These are phyloP conservation scores for Leucopsar rothschildi DNA, from an alignment of 2,113 vertebrate species.

Conservation along the genomic window DNA sequence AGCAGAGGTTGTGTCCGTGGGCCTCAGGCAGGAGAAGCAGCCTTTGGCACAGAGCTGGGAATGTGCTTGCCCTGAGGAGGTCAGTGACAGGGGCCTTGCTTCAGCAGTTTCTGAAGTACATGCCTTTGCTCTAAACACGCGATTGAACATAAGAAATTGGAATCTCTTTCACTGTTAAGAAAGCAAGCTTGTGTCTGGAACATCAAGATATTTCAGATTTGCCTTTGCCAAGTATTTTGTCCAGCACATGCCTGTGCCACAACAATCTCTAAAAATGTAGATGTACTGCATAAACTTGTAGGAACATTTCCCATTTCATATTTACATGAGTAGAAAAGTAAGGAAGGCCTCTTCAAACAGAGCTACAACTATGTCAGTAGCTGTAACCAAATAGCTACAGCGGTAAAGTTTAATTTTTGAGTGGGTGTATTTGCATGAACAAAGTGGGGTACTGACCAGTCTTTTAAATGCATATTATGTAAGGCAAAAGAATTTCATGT, in stretches of 20 bases:
- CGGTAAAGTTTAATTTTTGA: neutral
- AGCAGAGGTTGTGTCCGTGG: neutral
- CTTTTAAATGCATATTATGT: neutral
- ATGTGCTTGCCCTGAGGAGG: neutral
- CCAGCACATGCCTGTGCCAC: neutral
- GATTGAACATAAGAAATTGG: neutral
- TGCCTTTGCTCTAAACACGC: neutral
- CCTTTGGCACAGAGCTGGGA: neutral
- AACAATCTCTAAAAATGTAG: neutral
- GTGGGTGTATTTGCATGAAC: neutral
- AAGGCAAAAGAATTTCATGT: neutral
- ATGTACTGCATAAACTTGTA: neutral
- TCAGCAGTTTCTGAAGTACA: neutral
- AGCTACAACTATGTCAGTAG: neutral
- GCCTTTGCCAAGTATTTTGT: neutral
- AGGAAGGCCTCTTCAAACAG: neutral
- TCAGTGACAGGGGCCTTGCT: neutral
- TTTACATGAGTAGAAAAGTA: neutral
- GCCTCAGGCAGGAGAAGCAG: neutral
- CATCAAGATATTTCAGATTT: neutral
- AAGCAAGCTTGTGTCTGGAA: neutral
- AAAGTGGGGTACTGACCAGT: neutral
- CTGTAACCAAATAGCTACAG: neutral
- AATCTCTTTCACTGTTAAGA: neutral
- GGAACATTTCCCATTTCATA: rapidly evolving